Percentiles rank a stretch among this genome's conserved stretches.
Conservation (phyloP, 92 coral and sea anemone genomes). For the Zoanthus solanderi region DNA sequence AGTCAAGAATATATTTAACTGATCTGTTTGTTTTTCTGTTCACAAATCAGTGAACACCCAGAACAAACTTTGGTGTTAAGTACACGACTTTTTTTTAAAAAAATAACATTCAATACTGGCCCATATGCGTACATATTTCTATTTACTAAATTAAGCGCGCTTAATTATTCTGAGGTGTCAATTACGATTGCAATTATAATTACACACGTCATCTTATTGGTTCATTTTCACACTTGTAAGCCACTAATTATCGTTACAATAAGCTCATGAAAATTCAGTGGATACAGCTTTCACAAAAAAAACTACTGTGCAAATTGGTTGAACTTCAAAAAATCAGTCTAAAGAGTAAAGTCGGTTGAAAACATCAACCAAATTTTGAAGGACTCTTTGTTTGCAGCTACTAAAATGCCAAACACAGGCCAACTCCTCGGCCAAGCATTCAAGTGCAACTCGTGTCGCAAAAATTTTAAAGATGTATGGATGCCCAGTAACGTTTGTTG, state of each 20-base stretch:
- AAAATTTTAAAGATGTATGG: conserved; percentile 89
- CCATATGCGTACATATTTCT: neutral
- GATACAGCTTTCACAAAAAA: neutral
- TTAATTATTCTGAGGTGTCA: neutral
- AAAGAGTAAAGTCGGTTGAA: neutral
- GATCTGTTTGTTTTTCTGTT: neutral
- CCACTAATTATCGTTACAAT: conserved; percentile 50
- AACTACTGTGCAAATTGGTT: neutral
- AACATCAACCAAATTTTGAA: neutral
- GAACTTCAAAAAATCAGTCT: neutral
- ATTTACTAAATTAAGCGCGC: neutral
- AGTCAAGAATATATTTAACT: too few species aligned
- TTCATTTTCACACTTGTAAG: conserved; percentile 56
- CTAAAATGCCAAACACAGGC: conserved; percentile 90
- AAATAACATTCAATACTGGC: neutral
- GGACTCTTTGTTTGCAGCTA: too few species aligned
- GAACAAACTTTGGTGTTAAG: neutral
- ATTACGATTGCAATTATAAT: conserved; percentile 37
- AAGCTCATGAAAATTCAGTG: neutral
- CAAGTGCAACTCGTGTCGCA: conserved; percentile 88
- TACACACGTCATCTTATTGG: conserved; percentile 56
- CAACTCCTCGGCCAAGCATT: conserved; percentile 78
- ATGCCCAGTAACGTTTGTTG: conserved; percentile 94
- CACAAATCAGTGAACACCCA: neutral
- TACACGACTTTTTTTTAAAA: neutral